Conservation (phyloP, 2,113 vertebrate species). For the Epinephelus lanceolatus region DNA sequence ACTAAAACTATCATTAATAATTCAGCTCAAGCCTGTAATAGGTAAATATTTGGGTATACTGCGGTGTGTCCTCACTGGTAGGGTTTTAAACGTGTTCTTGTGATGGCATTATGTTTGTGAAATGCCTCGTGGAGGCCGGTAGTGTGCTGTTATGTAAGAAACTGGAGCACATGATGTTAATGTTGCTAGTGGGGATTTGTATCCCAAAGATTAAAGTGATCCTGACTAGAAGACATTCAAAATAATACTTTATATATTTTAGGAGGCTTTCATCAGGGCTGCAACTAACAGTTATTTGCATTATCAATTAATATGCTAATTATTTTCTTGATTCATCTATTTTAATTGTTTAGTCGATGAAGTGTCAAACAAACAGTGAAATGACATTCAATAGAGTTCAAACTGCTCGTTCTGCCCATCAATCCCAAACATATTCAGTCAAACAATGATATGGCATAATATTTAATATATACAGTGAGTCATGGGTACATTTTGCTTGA, state of each 20-base stretch:
- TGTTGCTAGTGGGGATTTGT: not conserved
- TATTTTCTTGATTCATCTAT: not conserved
- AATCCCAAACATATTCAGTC: not conserved
- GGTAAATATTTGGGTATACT: slow-evolving; percentile 58
- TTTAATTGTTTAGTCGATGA: not conserved
- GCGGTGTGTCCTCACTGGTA: not conserved
- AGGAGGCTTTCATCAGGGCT: not conserved
- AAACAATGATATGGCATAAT: not conserved
- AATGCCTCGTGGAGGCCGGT: not conserved
- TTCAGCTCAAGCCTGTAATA: slow-evolving; percentile 40
- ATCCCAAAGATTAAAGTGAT: not conserved
- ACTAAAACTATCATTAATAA: slow-evolving; percentile 58
- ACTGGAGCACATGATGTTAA: not conserved
- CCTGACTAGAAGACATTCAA: not conserved
- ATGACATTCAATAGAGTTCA: not conserved
- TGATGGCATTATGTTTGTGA: not conserved
- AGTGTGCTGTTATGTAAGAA: slow-evolving; percentile 6
- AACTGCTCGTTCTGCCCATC: not conserved
- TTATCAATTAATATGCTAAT: not conserved
- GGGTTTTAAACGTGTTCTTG: slow-evolving; percentile 7
- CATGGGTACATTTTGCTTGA: no score
- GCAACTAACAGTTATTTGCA: not conserved
- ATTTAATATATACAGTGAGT: not conserved
- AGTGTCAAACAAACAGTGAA: not conserved
- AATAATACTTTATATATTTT: not conserved